phyloP scores from a whole-genome alignment of 2,797 vertebrate genomes.

The Darevskia mixta region DNA sequence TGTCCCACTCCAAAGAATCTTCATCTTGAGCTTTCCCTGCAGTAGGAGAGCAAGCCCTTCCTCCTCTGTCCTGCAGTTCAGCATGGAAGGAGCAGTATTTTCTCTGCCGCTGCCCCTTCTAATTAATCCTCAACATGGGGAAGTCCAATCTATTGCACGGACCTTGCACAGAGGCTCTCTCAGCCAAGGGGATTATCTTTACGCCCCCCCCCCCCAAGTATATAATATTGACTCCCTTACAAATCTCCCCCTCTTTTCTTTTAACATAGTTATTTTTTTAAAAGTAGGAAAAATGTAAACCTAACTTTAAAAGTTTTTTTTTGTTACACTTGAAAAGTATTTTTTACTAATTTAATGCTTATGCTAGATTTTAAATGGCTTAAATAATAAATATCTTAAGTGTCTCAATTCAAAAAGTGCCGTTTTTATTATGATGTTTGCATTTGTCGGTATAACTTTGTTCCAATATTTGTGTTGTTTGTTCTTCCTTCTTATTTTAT shows the following conservation, averaged over 20 bases:
- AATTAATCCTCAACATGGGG: not conserved
- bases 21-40: not conserved
- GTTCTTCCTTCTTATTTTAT: conserved; percentile 36
- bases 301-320: conserved; percentile 39
- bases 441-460: conserved; percentile 47
- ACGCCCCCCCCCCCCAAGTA: conserved; percentile 22
- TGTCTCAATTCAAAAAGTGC: conserved; percentile 47
- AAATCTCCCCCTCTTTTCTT: conserved; percentile 46
- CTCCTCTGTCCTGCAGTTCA: not conserved
- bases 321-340: conserved; percentile 59
- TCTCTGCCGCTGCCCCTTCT: too few relatives aligned
- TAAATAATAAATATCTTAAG: conserved; percentile 65
- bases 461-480: conserved; percentile 36
- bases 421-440: conserved; percentile 53
- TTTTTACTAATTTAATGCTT: conserved; percentile 73
- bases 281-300: conserved; percentile 35
- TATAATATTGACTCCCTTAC: conserved; percentile 42
- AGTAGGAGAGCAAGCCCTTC: not conserved
- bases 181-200: conserved; percentile 18
- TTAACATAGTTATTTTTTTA: conserved; percentile 40
- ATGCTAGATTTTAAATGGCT: conserved; percentile 70
- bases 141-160: not conserved
- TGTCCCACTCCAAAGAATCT: not conserved
- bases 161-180: not conserved
- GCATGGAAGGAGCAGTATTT: too few relatives aligned